Evolutionary conservation across 2,797 vertebrate genomes (phyloP).

Genomic region (Fundulus diaphanus): DNA sequence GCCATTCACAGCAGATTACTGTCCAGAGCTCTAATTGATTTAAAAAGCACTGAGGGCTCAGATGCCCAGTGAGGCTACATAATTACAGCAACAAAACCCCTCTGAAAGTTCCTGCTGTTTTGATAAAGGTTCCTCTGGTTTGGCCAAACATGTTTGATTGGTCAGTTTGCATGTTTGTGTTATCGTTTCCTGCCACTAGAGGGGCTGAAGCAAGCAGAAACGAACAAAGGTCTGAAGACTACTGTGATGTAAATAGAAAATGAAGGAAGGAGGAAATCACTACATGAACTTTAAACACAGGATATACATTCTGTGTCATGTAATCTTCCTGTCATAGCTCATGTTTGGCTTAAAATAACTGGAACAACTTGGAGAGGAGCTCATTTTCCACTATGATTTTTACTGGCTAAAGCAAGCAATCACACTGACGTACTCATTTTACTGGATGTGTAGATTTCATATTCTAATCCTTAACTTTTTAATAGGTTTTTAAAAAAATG

Average conservation of each 20-base stretch:
- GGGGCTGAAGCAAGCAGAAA: background rate
- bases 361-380: no score
- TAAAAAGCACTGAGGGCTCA: background rate
- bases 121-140: background rate
- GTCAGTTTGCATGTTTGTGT: background rate
- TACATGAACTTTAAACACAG: background rate
- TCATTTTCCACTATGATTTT: no score
- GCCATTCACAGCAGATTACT: slow-evolving; percentile 26
- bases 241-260: background rate
- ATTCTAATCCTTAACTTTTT: no score
- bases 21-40: slow-evolving; percentile 5
- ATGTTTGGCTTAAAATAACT: background rate
- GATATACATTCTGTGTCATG: background rate
- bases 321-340: background rate
- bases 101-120: background rate
- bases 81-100: background rate
- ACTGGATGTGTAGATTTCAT: no score
- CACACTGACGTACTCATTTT: no score
- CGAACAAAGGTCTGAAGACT: background rate
- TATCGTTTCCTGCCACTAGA: background rate
- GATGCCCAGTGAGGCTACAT: background rate
- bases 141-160: background rate
- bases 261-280: background rate
- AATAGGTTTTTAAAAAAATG: no score
- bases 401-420: no score